A percentile compares a stretch with the other conserved stretches of the same genome.
These are phyloP conservation scores for Phalacrocorax carbo DNA, from an alignment of 2,113 vertebrate species.

Conservation along the genomic window DNA sequence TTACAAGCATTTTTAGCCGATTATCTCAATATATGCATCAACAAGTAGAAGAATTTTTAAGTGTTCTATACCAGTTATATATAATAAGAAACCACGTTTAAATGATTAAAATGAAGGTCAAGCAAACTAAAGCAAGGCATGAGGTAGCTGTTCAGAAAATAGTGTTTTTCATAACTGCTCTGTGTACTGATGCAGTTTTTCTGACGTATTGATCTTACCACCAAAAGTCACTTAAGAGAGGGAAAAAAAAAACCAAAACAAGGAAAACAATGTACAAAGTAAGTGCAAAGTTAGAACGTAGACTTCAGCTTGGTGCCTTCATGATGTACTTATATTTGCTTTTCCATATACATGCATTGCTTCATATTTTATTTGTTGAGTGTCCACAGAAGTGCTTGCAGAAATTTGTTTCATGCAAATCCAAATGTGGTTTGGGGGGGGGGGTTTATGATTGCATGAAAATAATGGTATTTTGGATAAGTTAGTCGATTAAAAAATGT, in stretches of 20 bases:
- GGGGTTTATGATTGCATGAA: neutral
- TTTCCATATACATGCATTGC: neutral
- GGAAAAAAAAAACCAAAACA: neutral
- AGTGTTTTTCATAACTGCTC: neutral
- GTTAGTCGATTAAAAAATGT: neutral
- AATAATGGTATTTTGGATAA: neutral
- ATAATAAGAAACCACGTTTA: neutral
- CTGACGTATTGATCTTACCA: neutral
- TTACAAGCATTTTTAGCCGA: neutral
- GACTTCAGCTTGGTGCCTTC: neutral
- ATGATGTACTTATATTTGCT: neutral
- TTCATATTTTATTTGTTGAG: neutral
- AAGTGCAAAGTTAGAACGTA: neutral
- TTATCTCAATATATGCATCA: neutral
- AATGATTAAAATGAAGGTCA: neutral
- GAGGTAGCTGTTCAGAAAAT: neutral
- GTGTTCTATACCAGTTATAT: neutral
- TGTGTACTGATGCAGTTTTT: neutral
- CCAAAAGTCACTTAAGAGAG: neutral
- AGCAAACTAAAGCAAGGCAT: neutral
- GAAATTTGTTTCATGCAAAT: neutral
- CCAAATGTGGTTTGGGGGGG: rapidly evolving
- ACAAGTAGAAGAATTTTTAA: neutral
- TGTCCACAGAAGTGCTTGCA: neutral
- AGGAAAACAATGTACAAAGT: neutral